Conservation (phyloP, 2,113 vertebrate species). For the Pangasianodon hypophthalmus region DNA sequence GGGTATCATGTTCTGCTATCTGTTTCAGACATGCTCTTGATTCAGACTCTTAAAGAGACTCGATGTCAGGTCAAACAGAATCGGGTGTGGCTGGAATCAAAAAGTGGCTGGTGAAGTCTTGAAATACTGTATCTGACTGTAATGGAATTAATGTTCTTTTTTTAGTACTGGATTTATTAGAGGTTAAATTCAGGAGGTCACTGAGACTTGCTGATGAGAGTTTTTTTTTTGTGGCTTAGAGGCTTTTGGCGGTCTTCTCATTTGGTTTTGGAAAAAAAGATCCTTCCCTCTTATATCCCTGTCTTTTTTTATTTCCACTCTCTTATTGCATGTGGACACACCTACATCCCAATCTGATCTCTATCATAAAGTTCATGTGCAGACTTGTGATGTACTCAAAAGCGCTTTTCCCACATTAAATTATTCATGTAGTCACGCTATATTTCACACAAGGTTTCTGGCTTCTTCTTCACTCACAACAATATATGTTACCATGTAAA, state of each 20-base stretch:
- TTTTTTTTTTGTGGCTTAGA: conserved; percentile 5
- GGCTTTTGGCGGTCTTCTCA: conserved; percentile 31
- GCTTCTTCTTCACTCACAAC: not conserved
- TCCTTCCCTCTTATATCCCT: conserved; percentile 14
- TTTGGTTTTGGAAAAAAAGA: conserved; percentile 29
- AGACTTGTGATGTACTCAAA: conserved; percentile 30
- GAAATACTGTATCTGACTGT: conserved; percentile 13
- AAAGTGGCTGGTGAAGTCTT: not conserved
- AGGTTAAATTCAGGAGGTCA: conserved; percentile 34
- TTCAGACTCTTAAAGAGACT: conserved; percentile 29
- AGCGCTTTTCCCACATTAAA: conserved; percentile 19
- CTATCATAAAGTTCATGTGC: conserved; percentile 44
- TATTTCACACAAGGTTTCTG: not conserved
- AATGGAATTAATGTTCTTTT: not conserved
- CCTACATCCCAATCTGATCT: conserved; percentile 47
- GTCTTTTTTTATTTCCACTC: conserved; percentile 39
- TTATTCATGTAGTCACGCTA: not conserved
- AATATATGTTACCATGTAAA: not conserved
- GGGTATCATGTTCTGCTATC: conserved; percentile 31
- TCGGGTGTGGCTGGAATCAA: conserved; percentile 27
- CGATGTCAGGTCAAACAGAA: conserved; percentile 42
- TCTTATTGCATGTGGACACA: conserved; percentile 39
- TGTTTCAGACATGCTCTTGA: conserved; percentile 11
- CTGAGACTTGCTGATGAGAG: conserved; percentile 26
- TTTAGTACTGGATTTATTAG: conserved; percentile 20